phyloP scores from a whole-genome alignment of 2,113 vertebrate genomes.

The Neodontobutis hainanensis region DNA sequence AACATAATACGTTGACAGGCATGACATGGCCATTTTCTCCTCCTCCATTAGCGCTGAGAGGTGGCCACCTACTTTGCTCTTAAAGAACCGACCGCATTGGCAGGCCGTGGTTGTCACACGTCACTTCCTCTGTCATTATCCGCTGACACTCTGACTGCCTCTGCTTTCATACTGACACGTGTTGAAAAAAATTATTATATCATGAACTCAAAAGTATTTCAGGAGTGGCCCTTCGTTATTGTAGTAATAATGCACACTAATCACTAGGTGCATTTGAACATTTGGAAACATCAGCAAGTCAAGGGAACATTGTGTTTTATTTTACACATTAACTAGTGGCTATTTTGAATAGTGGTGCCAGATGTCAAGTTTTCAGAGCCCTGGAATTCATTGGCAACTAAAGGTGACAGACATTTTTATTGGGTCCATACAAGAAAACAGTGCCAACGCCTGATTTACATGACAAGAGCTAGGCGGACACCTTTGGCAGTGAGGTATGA shows the following conservation, averaged over 20 bases:
- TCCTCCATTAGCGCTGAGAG: constrained; percentile 71
- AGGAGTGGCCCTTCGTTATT: constrained; percentile 38
- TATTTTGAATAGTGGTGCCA: background rate
- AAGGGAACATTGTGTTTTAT: background rate
- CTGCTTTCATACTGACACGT: constrained; percentile 66
- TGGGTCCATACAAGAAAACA: no score
- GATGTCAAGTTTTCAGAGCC: no score
- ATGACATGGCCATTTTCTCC: constrained; percentile 78
- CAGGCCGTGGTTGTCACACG: constrained; percentile 64
- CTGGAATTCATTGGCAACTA: no score
- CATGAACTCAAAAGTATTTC: constrained; percentile 48
- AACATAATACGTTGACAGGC: constrained; percentile 85
- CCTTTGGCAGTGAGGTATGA: no score
- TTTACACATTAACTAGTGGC: background rate
- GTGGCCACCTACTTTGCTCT: constrained; percentile 71
- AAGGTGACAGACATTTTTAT: no score
- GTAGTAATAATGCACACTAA: constrained; percentile 41
- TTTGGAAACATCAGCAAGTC: constrained; percentile 19
- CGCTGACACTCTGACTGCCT: constrained; percentile 63
- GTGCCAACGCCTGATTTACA: no score
- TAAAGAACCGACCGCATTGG: constrained; percentile 56
- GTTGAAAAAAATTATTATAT: constrained; percentile 18
- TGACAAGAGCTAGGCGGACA: no score
- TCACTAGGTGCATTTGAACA: constrained; percentile 12
- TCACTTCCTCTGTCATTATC: constrained; percentile 74